Evolutionary conservation across 2,797 vertebrate species (phyloP), one percentile per base, ranked within the genome.

Genomic region (Aratinga solstitialis): DNA sequence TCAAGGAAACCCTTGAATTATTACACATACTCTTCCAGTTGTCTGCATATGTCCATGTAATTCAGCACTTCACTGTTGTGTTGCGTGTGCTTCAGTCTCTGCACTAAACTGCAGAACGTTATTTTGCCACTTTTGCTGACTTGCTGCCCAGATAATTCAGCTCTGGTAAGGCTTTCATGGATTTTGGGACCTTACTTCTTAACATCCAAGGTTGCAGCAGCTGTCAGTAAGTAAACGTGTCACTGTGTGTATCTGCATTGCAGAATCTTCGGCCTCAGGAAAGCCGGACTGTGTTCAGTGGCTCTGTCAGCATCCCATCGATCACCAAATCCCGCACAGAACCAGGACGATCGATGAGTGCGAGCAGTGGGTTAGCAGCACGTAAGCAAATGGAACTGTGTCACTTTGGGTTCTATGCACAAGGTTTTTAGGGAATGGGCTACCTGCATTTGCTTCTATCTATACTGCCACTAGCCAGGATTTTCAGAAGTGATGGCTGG

Each of bases 291-390:
- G 98, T 99, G 32, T 99, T 99, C 98, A 99, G 99, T 14, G 99
- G 99, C 40, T 99, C 99, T 0, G 99, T 99, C 98, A 99, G 99
- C 95, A 99, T 99, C 96, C 99, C 99, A 5, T 99, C 99, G 20
- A 99, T 99, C 98, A 98, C 99, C 13, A 99, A 99, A 95, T 98
- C 99, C 97, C 98, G 99, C 91, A 98, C 97, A 2, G 99, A 99
- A 92, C 99, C 99, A 2, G 99, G 99, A 5, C 98, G 99, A 24
- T 99, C 99, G 63, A 99, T 99, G 99, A 99, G 99, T 3, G 99
- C 99, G 27, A 99, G 99, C 98, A 99, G 99, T 2, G 99, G 99
- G 21, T 97, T 99, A 79, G 99, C 99, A 87, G 98, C 99, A 97
- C 98, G 99, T 99, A 98, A 99, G 99, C 99, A 85, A 71, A 79